Evolutionary conservation across 2,888 invertebrate species (phyloP).

Genomic region (Dermolepida albohirtum): DNA sequence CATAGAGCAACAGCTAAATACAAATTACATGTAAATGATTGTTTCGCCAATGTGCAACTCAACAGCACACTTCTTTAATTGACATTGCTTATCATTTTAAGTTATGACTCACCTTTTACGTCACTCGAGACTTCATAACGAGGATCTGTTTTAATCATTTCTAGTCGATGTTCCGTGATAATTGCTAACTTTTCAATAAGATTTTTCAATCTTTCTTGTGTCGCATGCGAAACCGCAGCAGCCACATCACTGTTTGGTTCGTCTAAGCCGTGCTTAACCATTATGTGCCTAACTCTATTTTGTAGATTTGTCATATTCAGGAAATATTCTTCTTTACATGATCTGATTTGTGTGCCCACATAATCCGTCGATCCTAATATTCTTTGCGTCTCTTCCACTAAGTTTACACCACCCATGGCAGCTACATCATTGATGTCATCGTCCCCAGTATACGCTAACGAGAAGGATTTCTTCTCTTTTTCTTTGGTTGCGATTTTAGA

Average conservation of each 20-base stretch:
- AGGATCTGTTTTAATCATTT: constrained; percentile 90
- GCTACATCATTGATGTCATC: constrained; percentile 99
- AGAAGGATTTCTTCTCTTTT: constrained; percentile 78
- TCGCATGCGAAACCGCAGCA: constrained; percentile 90
- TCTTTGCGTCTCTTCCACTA: constrained; percentile 95
- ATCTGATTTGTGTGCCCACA: constrained; percentile 82
- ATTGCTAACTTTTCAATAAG: constrained; percentile 91
- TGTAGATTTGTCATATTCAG: constrained; percentile 83
- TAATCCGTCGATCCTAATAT: constrained; percentile 87
- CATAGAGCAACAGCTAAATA: too few relatives aligned
- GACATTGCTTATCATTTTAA: neutral
- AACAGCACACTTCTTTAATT: too few relatives aligned
- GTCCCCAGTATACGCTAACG: constrained; percentile 74
- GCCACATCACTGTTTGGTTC: constrained; percentile 89
- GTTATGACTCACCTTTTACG: constrained; percentile 73
- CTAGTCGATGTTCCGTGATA: constrained; percentile 94
- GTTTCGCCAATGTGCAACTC: too few relatives aligned
- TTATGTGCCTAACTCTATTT: constrained; percentile 79
- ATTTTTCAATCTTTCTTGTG: constrained; percentile 92
- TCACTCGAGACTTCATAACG: constrained; percentile 80
- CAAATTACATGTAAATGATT: too few relatives aligned
- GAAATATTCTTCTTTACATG: constrained; percentile 94
- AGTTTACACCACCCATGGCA: constrained; percentile 98
- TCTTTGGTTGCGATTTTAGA: constrained; percentile 75
- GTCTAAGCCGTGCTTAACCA: constrained; percentile 82